Base-by-base conservation (phyloP, 1,140 invertebrate species). In the Steinernema khuongi region DNA sequence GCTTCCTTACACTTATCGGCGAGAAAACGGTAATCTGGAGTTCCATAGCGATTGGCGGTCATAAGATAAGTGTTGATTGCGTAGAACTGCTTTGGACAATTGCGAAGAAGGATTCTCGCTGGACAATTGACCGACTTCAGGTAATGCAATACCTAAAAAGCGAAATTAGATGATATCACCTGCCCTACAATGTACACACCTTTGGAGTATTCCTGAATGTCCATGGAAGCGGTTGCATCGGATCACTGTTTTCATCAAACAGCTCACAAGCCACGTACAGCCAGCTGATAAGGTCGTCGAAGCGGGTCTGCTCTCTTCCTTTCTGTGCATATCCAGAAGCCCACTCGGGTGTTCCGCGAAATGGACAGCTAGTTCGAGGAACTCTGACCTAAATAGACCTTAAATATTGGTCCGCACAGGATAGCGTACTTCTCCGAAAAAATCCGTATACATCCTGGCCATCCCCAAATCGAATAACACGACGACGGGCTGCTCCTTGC, bases 391-490 rank as follows among this genome's bases (percentile, higher is more conserved):
- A 60, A 11, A 60, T n/a, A 26, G 14, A 60, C 19, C 50, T n/a
- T n/a, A n/a, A 22, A 60, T 17, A 4, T 60, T 17, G 50, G 19
- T 22, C 11, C 22, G 11, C 11, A 60, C 50, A 60, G 26, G n/a
- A 41, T 7, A 7, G n/a, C 50, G 7, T 60, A 60, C 50, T n/a
- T 60, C 50, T 14, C 50, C 50, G 26, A 60, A 60, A 22, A 60
- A 60, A 60, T 78, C 68, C n/a, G 73, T 77, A 32, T 79, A 77
- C 69, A 77, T 68, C 31, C 79, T 17, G 19, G 74, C 68, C 79
- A 80, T 79, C 31, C 79, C 79, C 31, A 80, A 67, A 71, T 80
- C 79, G 41, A 73, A 80, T 18, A 80, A 50, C n/a, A 80, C 43
- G 1, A 44, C 70, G n/a, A 81, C 43, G 1, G 79, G 79, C n/a